Evolutionary conservation across 1,140 invertebrate species (phyloP), one percentile per base, ranked within the genome.

Genomic region (Lutraria rhynchaena): DNA sequence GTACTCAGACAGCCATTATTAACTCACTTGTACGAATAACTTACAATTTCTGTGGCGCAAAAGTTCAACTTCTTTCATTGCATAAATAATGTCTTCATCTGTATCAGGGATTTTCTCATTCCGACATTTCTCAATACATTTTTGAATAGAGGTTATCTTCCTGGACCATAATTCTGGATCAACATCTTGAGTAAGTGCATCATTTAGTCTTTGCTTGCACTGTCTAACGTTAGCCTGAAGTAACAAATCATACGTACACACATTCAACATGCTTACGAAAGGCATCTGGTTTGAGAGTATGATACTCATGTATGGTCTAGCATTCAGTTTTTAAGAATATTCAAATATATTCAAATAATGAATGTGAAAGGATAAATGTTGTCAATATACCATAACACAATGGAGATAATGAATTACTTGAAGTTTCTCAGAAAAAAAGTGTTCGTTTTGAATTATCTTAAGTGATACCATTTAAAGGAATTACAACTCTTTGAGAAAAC

Each of bases 21-120:
- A 11, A 49, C 9, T 49, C 19, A 11, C 11, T 49, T 49, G 11
- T 11, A 49, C 11, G 44, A 11, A 27, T 19, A 11, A 37, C 71
- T 60, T 60, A 74, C 71, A 29, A 27, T 60, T 55, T 49, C 61
- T 74, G 17, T 29, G 31, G 17, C 22, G 51, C 9, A 74, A 44
- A 61, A 46, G 61, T 57, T 55, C 33, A 17, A 74, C 27, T 31
- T 44, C 61, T 0, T 27, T 55, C 9, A 44, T 74, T 11, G n/a
- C 71, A 19, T 53, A 31, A 46, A 60, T 46, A 4, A 74, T n/a
- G 22, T 60, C 71, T 57, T 74, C 71, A 57, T 74, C 71, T 9
- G 37, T 46, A 33, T 61, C 71, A 15, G 71, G 57, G 2, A 74
- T 57, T 22, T 61, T 60, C n/a, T 74, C 35, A n/a, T 44, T 61